Base-by-base conservation (phyloP, 2,113 vertebrate species). In the Lycaon pictus region DNA sequence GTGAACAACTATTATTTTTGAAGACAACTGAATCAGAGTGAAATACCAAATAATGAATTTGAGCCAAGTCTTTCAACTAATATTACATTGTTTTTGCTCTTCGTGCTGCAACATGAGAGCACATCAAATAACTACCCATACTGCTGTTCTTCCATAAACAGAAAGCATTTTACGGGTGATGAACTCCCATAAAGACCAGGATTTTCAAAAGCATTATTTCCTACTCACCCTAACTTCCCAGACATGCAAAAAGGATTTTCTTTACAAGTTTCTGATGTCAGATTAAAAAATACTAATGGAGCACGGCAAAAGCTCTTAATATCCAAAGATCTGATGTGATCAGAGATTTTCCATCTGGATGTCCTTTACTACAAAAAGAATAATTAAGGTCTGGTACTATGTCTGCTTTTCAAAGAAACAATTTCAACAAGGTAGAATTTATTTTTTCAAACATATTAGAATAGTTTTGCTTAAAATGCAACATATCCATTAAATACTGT, bases 171-270 rank as follows among this genome's bases (percentile, higher is more conserved):
- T 58, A 90, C 1, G 4, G 58, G 35, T 71, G 63, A 87, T 55
- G 43, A 63, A 92, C 17, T 94, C 72, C 67, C 77, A 97, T 32
- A 82, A 93, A 95, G 83, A 87, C n/a, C 11, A 60, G 35, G 72
- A 81, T 97, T 97, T 93, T 94, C 88, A 86, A 94, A 96, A 90
- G 60, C 65, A 84, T 95, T 89, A 85, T 55, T 81, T 94, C 72
- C 71, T 65, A 76, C 5, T 93, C 82, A 93, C 32, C 22, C 72
- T 89, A 89, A 48, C 71, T 22, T 94, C 76, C 69, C 35, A 95
- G 37, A 71, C 27, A 95, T n/a, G 27, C 60, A 93, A 55, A 95
- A 83, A 82, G 3, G 2, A 60, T 89, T 95, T 98, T 62, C 77
- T 93, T 90, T 86, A 90, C 20, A 92, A 72, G 43, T 77, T 72